phyloP scores from a whole-genome alignment of 2,888 invertebrate species.

The Lacanobia wlatinum region DNA sequence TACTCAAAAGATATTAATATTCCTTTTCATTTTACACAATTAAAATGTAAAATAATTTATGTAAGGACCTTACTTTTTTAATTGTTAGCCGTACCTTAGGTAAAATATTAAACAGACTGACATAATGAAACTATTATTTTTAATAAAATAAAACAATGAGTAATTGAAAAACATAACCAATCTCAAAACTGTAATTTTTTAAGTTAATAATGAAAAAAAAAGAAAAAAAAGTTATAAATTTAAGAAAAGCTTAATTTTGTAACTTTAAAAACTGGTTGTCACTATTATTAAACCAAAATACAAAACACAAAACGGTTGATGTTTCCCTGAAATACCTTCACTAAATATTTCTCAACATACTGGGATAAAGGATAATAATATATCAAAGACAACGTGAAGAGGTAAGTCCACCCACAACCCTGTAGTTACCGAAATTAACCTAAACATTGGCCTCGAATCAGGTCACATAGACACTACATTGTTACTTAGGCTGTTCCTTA shows the following conservation, averaged over 20 bases:
- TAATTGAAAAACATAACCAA: too few relatives aligned
- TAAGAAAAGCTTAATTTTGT: too few relatives aligned
- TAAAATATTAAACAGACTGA: too few relatives aligned
- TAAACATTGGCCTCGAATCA: background rate
- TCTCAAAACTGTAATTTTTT: too few relatives aligned
- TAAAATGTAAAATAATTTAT: too few relatives aligned
- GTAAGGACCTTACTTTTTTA: too few relatives aligned
- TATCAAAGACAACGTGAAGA: constrained; percentile 29
- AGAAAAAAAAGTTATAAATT: too few relatives aligned
- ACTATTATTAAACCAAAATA: background rate
- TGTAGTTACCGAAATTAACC: constrained; percentile 8
- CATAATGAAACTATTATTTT: too few relatives aligned
- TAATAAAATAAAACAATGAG: too few relatives aligned
- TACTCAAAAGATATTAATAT: background rate
- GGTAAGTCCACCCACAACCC: constrained; percentile 8
- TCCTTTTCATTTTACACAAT: background rate
- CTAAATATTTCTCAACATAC: constrained; percentile 9
- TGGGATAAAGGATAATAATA: background rate
- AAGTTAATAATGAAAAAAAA: too few relatives aligned
- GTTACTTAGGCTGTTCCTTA: background rate
- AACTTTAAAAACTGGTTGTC: too few relatives aligned
- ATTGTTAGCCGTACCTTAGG: too few relatives aligned
- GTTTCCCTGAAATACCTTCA: constrained; percentile 16
- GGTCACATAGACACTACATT: constrained; percentile 1
- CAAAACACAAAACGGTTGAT: background rate